Evolutionary conservation across 2,888 invertebrate genomes (phyloP).

Genomic region (Torymus tubicola): DNA sequence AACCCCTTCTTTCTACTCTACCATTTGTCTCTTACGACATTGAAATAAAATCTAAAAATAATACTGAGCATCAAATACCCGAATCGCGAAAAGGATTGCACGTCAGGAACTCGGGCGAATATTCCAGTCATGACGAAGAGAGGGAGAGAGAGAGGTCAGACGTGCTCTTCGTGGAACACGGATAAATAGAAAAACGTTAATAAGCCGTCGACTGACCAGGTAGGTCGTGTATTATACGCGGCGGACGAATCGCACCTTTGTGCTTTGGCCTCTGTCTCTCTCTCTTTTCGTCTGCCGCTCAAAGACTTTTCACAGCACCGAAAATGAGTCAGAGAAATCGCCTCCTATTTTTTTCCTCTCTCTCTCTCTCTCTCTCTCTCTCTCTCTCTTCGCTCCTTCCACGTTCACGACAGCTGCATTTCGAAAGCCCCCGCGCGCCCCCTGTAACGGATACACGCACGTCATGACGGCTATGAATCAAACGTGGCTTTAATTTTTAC

Average conservation of each 20-base stretch:
- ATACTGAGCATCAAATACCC: too few relatives aligned
- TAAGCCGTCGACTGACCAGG: slow-evolving; percentile 22
- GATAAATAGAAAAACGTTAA: slow-evolving; percentile 50
- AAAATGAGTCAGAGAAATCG: background rate
- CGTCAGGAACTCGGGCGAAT: background rate
- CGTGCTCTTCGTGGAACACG: slow-evolving; percentile 33
- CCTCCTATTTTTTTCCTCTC: background rate
- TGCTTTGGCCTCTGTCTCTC: background rate
- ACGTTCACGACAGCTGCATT: too few relatives aligned
- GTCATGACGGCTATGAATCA: too few relatives aligned
- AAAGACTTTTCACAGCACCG: slow-evolving; percentile 15
- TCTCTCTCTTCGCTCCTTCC: too few relatives aligned
- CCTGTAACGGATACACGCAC: too few relatives aligned
- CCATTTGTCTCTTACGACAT: too few relatives aligned
- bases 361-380: background rate
- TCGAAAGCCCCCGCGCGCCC: too few relatives aligned
- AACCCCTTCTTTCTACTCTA: too few relatives aligned
- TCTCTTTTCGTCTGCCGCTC: background rate
- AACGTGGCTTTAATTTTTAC: too few relatives aligned
- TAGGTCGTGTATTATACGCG: slow-evolving; percentile 23
- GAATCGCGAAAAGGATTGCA: background rate
- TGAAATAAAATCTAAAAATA: slow-evolving; percentile 3
- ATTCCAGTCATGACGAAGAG: background rate
- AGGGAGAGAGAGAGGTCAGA: background rate
- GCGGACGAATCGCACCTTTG: slow-evolving; percentile 38